phyloP scores from a whole-genome alignment of 2,888 invertebrate species.

The Andrena bucephala region DNA sequence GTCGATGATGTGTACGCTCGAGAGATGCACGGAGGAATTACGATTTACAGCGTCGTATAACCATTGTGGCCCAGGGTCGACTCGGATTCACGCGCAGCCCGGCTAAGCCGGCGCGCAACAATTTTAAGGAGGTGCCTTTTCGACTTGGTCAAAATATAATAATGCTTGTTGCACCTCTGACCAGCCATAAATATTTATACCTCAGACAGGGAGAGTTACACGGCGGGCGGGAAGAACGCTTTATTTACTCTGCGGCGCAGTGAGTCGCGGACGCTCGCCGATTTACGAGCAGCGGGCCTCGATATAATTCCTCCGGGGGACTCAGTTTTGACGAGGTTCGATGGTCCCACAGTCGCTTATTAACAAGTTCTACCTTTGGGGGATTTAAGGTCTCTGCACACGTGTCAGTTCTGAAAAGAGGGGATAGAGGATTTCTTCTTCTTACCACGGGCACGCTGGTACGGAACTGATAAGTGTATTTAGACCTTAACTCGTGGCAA shows the following conservation, averaged over 20 bases:
- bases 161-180: conserved; percentile 55
- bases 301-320: conserved; percentile 37
- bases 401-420: too few relatives aligned
- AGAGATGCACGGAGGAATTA: conserved; percentile 66
- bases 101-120: conserved; percentile 25
- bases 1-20: conserved; percentile 69
- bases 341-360: not conserved
- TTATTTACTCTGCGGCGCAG: conserved; percentile 68
- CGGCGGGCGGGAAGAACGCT: conserved; percentile 47
- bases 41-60: conserved; percentile 73
- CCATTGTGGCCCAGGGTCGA: conserved; percentile 56
- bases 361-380: not conserved
- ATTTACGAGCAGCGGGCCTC: conserved; percentile 57
- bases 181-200: conserved; percentile 68
- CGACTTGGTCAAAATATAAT: conserved; percentile 58
- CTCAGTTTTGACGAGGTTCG: conserved; percentile 11
- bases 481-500: too few relatives aligned
- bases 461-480: too few relatives aligned
- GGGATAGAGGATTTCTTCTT: too few relatives aligned
- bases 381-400: too few relatives aligned
- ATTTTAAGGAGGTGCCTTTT: conserved; percentile 62
- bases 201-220: conserved; percentile 58
- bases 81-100: not conserved
- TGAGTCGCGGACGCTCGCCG: conserved; percentile 57
- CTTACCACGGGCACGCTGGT: too few relatives aligned